phyloP scores from a whole-genome alignment of 1,140 invertebrate genomes.

The Nebria ingens region DNA sequence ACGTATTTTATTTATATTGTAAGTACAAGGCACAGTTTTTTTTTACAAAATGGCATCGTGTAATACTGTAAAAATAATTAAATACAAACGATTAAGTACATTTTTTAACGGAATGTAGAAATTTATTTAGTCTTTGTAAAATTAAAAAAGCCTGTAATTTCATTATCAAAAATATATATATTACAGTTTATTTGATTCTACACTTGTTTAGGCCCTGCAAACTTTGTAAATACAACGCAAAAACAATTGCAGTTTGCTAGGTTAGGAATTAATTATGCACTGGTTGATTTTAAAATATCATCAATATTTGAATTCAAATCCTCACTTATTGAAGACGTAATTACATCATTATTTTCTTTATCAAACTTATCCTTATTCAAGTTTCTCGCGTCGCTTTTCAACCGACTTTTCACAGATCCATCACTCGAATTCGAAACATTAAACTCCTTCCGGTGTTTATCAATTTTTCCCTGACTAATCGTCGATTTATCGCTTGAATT shows the following conservation, averaged over 20 bases:
- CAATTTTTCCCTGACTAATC: no score
- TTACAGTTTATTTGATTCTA: background rate
- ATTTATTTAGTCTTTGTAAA: background rate
- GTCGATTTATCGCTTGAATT: no score
- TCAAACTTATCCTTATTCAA: background rate
- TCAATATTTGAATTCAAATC: constrained; percentile 14
- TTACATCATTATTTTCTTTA: no score
- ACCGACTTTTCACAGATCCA: no score
- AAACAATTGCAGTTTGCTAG: no score
- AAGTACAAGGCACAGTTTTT: constrained; percentile 7
- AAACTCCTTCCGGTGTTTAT: no score
- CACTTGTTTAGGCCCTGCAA: no score
- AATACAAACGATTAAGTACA: constrained; percentile 1
- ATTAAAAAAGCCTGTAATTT: constrained; percentile 1
- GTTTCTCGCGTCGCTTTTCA: background rate
- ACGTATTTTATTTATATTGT: background rate
- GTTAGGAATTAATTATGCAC: no score
- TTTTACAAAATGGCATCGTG: background rate
- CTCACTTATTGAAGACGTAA: no score
- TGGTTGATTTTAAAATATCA: constrained; percentile 12
- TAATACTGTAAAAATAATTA: background rate
- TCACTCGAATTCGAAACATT: no score
- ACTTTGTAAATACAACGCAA: no score
- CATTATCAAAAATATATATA: background rate
- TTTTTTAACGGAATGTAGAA: constrained; percentile 4